These are phyloP conservation scores for Palloptera scutellata DNA, from an alignment of 2,888 invertebrate genomes.

Conservation along the genomic window DNA sequence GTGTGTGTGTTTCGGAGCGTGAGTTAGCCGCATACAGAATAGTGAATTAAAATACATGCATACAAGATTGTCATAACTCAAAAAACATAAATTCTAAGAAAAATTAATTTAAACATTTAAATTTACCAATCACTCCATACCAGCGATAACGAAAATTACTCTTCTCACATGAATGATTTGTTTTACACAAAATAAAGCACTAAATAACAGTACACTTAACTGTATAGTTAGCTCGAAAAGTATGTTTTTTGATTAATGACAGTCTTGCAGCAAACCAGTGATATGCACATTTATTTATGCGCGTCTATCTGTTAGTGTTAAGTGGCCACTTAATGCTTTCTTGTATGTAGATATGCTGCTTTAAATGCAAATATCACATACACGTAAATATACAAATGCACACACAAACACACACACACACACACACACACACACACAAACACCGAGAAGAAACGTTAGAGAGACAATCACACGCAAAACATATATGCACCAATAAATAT, in stretches of 20 bases:
- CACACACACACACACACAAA: not conserved
- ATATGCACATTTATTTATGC: not conserved
- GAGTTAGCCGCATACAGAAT: too few relatives aligned
- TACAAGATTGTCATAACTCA: too few relatives aligned
- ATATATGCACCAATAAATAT: slow-evolving; percentile 28
- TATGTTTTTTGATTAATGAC: too few relatives aligned
- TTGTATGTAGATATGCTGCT: slow-evolving; percentile 7
- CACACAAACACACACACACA: not conserved
- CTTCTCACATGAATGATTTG: too few relatives aligned
- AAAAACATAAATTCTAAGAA: too few relatives aligned
- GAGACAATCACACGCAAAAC: slow-evolving; percentile 4
- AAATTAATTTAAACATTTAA: too few relatives aligned
- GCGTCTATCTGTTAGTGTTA: slow-evolving; percentile 2
- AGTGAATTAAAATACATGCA: not conserved
- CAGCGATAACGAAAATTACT: too few relatives aligned
- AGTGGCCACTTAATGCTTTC: not conserved
- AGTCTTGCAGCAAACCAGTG: too few relatives aligned
- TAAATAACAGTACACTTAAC: too few relatives aligned
- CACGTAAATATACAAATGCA: slow-evolving; percentile 3
- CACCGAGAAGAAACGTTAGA: not conserved
- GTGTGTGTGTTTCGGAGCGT: not conserved
- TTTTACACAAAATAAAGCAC: too few relatives aligned
- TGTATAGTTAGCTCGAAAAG: too few relatives aligned
- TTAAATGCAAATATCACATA: slow-evolving; percentile 11
- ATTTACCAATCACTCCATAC: too few relatives aligned